Conservation (phyloP, 1,140 invertebrate genomes). For the Zaprionus camerounensis region DNA sequence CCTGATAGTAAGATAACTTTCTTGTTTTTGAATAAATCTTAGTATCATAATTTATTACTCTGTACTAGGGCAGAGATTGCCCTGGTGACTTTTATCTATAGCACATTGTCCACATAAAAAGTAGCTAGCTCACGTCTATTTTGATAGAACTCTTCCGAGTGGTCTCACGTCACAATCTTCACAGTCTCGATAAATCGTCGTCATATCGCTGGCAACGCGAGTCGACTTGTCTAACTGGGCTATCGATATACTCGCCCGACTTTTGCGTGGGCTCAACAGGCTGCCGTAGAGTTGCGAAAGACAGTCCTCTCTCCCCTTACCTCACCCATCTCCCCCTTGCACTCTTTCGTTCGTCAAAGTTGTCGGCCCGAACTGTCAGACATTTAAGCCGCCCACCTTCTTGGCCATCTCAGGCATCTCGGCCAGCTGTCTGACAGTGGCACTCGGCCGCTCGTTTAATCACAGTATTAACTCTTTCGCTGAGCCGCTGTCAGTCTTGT, state of each 20-base stretch:
- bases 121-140: not conserved
- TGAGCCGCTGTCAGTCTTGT: slow-evolving; percentile 83
- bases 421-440: slow-evolving; percentile 67
- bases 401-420: slow-evolving; percentile 11
- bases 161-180: not conserved
- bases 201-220: slow-evolving; percentile 14
- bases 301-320: not conserved
- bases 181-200: not conserved
- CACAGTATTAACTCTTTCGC: slow-evolving; percentile 84
- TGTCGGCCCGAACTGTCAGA: slow-evolving; percentile 53
- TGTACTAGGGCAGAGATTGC: not conserved
- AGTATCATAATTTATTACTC: not conserved
- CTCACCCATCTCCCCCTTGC: not conserved
- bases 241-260: slow-evolving; percentile 9
- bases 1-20: not conserved
- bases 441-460: slow-evolving; percentile 79
- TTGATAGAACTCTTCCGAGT: not conserved
- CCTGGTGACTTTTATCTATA: not conserved
- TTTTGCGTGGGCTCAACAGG: slow-evolving; percentile 27
- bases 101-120: not conserved
- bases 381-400: slow-evolving; percentile 70
- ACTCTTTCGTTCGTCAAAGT: not conserved
- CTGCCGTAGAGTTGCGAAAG: slow-evolving; percentile 12
- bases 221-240: not conserved
- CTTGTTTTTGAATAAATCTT: not conserved